A percentile compares a stretch with the other conserved stretches of the same genome.
Evolutionary conservation across 2,888 invertebrate genomes (phyloP).

Genomic region (Agrilus biguttatus): DNA sequence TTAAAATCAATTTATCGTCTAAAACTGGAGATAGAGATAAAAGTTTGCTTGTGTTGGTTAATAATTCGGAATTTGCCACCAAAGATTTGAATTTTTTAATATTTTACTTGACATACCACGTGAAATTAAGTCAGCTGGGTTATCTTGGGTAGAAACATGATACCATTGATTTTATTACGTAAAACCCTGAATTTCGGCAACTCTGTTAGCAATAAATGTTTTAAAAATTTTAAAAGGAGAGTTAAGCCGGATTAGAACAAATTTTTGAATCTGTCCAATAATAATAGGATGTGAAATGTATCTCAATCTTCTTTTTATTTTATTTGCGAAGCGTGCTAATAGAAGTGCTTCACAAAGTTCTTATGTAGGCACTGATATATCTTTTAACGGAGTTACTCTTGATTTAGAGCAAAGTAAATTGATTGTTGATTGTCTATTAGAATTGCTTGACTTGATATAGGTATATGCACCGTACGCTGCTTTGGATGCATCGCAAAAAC

Average conservation of each 20-base stretch:
- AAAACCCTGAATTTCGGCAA: neutral
- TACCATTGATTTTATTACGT: neutral
- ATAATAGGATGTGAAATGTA: neutral
- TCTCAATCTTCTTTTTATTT: conserved; percentile 3
- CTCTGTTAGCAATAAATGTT: conserved; percentile 3
- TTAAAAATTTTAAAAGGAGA: neutral
- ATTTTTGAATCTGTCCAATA: conserved; percentile 12
- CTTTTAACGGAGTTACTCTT: conserved; percentile 15
- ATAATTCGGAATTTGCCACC: conserved; percentile 1
- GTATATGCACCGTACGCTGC: conserved; percentile 13
- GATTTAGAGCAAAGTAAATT: conserved; percentile 13
- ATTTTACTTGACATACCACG: neutral
- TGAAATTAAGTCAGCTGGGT: conserved; percentile 3
- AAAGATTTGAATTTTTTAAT: neutral
- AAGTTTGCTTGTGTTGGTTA: conserved; percentile 1
- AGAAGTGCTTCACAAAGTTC: conserved; percentile 11
- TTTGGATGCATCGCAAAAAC: conserved; percentile 11
- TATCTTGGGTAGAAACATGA: conserved; percentile 1
- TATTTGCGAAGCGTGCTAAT: conserved; percentile 7
- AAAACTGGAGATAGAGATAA: conserved; percentile 10
- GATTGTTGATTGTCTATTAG: neutral
- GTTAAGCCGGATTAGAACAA: conserved; percentile 2
- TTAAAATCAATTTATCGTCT: conserved; percentile 6
- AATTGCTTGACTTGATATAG: conserved; percentile 10
- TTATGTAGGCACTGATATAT: conserved; percentile 12